Conservation (phyloP, 2,113 vertebrate genomes). For the Calyptomena viridis region DNA sequence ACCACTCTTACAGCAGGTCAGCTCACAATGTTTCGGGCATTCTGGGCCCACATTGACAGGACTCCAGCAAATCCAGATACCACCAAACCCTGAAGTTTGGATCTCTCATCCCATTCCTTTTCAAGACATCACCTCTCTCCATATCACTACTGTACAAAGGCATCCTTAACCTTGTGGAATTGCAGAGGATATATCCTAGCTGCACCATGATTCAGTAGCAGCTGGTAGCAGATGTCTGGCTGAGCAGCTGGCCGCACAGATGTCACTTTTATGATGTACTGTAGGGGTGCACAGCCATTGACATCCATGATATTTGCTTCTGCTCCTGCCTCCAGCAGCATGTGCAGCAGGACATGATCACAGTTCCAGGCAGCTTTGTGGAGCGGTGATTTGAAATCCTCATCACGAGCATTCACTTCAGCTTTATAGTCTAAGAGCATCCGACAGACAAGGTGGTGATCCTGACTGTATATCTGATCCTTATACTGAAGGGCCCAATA, state of each 20-base stretch:
- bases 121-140: not conserved
- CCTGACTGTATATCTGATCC: slow-evolving; percentile 84
- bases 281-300: slow-evolving; percentile 89
- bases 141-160: not conserved
- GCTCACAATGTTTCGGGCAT: not conserved
- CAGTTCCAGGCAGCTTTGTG: slow-evolving; percentile 98
- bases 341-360: slow-evolving; percentile 87
- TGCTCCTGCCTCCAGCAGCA: slow-evolving; percentile 90
- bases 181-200: slow-evolving; percentile 89
- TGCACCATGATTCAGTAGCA: slow-evolving; percentile 89
- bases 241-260: slow-evolving; percentile 79
- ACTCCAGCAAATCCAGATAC: not conserved
- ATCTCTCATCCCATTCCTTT: not conserved
- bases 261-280: slow-evolving; percentile 91
- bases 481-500: slow-evolving; percentile 88
- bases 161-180: slow-evolving; percentile 89
- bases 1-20: not conserved
- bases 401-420: slow-evolving; percentile 83
- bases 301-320: slow-evolving; percentile 87
- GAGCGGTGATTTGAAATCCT: slow-evolving; percentile 88
- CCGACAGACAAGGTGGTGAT: slow-evolving; percentile 88
- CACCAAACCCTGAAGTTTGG: not conserved
- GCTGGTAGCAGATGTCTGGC: slow-evolving; percentile 88
- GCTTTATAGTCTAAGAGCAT: slow-evolving; percentile 86
- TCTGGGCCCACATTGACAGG: not conserved